Percentiles rank a stretch among this genome's conserved stretches.
Evolutionary conservation across 2,113 vertebrate species (phyloP).

Genomic region (Hyperopisus bebe): DNA sequence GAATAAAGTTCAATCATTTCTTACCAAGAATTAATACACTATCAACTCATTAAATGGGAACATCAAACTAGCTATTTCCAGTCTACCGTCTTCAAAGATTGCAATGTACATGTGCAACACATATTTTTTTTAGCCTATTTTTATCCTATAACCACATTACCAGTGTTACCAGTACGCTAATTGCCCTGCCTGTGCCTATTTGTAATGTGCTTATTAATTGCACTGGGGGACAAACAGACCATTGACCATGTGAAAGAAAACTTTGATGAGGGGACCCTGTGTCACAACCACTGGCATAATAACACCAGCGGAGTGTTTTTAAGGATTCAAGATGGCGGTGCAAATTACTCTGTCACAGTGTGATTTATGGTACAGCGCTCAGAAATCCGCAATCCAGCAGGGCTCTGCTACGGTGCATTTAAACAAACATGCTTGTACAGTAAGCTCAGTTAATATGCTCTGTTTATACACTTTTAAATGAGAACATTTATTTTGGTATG

Average conservation of each 20-base stretch:
- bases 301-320: background rate
- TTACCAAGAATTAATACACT: background rate
- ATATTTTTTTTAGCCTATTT: background rate
- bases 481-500: background rate
- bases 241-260: background rate
- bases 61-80: background rate
- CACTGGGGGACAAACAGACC: conserved; percentile 1
- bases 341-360: conserved; percentile 11
- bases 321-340: conserved; percentile 1
- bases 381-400: conserved; percentile 1
- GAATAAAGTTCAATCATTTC: background rate
- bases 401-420: background rate
- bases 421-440: conserved; percentile 12
- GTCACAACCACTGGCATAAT: background rate
- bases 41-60: background rate
- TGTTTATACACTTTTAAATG: conserved; percentile 10
- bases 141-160: background rate
- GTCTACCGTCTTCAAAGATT: background rate
- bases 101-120: background rate
- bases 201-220: background rate
- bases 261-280: background rate
- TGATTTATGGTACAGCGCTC: conserved; percentile 4
- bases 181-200: background rate
- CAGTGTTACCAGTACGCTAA: background rate
- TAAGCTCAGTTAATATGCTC: conserved; percentile 7